Evolutionary conservation across 2,113 vertebrate species (phyloP).

Genomic region (Microtus montanus): DNA sequence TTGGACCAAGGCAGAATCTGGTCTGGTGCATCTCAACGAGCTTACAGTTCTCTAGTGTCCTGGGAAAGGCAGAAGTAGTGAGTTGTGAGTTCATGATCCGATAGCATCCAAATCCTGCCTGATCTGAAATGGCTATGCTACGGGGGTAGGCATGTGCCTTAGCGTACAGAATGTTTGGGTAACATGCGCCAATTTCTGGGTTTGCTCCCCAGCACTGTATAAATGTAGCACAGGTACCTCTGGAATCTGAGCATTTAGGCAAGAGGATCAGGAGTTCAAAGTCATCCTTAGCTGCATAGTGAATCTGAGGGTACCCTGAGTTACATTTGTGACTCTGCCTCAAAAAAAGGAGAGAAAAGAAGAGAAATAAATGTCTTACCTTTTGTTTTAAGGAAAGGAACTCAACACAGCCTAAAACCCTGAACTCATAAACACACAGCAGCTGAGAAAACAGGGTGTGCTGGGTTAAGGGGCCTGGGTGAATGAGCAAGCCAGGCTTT

Average conservation of each 20-base stretch:
- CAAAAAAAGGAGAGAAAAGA: neutral
- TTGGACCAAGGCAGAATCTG: neutral
- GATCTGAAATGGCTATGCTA: neutral
- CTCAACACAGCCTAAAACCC: neutral
- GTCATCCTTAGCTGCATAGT: neutral
- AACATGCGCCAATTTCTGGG: neutral
- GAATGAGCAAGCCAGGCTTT: neutral
- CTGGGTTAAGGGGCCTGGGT: neutral
- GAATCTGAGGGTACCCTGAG: neutral
- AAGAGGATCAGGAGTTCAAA: neutral
- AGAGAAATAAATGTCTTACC: neutral
- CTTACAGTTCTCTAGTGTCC: neutral
- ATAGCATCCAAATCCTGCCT: neutral
- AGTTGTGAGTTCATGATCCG: neutral
- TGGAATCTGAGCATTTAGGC: neutral
- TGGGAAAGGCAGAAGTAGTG: neutral
- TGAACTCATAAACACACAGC: neutral
- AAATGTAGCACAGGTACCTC: too few relatives aligned
- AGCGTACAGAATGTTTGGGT: neutral
- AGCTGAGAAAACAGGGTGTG: neutral
- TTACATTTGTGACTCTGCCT: neutral
- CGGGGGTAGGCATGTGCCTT: too few relatives aligned
- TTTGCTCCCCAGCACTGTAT: neutral
- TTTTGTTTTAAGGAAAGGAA: slow-evolving; percentile 41
- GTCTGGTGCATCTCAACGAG: neutral